Conservation (phyloP, 2,888 invertebrate genomes). For the Stenodera caucasica region DNA sequence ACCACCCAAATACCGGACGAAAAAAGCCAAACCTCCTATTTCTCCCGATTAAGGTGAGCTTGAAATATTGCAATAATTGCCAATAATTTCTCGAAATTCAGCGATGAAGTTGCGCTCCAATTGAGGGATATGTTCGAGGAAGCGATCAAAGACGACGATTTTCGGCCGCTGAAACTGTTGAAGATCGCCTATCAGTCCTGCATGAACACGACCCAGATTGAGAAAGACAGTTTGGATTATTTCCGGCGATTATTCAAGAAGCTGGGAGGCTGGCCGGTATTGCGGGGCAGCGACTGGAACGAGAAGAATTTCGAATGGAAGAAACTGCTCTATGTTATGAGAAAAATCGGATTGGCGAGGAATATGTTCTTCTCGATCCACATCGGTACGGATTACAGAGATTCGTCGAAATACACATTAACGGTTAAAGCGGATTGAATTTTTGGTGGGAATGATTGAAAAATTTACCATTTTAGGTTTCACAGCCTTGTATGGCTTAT, state of each 20-base stretch:
- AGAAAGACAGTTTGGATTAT: constrained; percentile 17
- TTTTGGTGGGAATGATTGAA: too few relatives aligned
- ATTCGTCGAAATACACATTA: background rate
- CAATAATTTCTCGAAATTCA: constrained; percentile 41
- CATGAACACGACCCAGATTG: constrained; percentile 28
- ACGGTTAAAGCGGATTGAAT: background rate
- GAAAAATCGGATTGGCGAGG: constrained; percentile 24
- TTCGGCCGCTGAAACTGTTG: constrained; percentile 53
- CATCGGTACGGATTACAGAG: constrained; percentile 10
- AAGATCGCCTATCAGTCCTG: constrained; percentile 46
- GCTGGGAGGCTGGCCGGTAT: constrained; percentile 37
- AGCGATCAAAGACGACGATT: constrained; percentile 40
- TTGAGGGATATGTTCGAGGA: background rate
- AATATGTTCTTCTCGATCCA: constrained; percentile 27
- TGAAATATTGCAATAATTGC: constrained; percentile 58
- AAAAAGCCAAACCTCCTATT: background rate
- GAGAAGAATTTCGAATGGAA: constrained; percentile 31
- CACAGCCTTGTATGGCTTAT: constrained; percentile 23
- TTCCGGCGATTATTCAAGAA: constrained; percentile 20
- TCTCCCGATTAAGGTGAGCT: background rate
- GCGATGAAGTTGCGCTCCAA: background rate
- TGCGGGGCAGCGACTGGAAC: constrained; percentile 30
- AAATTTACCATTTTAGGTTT: constrained; percentile 24
- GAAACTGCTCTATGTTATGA: constrained; percentile 19
- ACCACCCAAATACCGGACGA: background rate